A percentile compares a stretch with the other conserved stretches of the same genome.
Evolutionary conservation across 2,797 vertebrate genomes (phyloP).

Genomic region (Zalophus californianus): DNA sequence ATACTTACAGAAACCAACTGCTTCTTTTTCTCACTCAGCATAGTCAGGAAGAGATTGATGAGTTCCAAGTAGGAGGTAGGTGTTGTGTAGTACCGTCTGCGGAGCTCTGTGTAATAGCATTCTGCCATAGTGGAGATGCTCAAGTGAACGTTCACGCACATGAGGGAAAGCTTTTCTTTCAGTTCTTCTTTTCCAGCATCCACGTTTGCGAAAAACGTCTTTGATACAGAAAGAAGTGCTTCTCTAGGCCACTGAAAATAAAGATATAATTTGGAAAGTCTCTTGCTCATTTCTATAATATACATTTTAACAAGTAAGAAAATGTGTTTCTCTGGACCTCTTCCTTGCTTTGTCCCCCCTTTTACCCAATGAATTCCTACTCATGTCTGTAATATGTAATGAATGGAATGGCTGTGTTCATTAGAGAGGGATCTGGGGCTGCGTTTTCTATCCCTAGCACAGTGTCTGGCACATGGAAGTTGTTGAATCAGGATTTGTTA

Average conservation of each 20-base stretch:
- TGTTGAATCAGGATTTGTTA: neutral
- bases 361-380: neutral
- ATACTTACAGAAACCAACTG: slow-evolving; percentile 89
- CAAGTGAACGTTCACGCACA: slow-evolving; percentile 93
- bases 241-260: slow-evolving; percentile 91
- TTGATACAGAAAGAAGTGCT: slow-evolving; percentile 92
- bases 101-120: slow-evolving; percentile 90
- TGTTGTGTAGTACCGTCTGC: slow-evolving; percentile 92
- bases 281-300: neutral
- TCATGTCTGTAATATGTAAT: neutral
- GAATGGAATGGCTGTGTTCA: neutral
- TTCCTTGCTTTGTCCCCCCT: neutral
- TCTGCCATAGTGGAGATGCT: slow-evolving; percentile 92
- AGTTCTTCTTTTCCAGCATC: slow-evolving; percentile 89
- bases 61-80: slow-evolving; percentile 95
- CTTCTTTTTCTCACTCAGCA: slow-evolving; percentile 91
- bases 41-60: slow-evolving; percentile 93
- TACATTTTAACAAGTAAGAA: neutral
- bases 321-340: neutral
- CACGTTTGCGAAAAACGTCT: slow-evolving; percentile 90
- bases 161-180: slow-evolving; percentile 90
- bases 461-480: neutral
- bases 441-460: neutral
- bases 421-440: neutral
- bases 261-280: slow-evolving; percentile 33